A percentile compares a stretch with the other conserved stretches of the same genome.
Evolutionary conservation across 2,888 invertebrate genomes (phyloP).

Genomic region (Lathronympha strigana): DNA sequence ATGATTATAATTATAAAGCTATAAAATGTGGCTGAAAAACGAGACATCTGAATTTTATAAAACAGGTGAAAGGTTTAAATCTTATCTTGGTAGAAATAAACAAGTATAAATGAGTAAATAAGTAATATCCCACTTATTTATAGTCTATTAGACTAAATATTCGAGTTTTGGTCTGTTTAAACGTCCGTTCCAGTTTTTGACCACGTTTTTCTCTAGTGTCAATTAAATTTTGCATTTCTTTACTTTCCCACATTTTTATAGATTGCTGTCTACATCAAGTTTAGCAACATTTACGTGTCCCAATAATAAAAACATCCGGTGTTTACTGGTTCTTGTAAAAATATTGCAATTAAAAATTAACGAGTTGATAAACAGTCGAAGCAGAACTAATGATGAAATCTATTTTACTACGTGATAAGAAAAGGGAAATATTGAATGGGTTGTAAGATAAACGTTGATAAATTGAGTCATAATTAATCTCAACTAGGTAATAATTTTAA

Average conservation of each 20-base stretch:
- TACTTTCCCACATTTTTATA: constrained; percentile 47
- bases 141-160: not conserved
- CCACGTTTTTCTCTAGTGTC: constrained; percentile 20
- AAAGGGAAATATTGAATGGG: constrained; percentile 19
- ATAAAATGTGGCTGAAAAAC: too few species aligned
- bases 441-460: constrained; percentile 29
- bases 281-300: constrained; percentile 43
- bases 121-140: not conserved
- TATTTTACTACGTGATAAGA: constrained; percentile 36
- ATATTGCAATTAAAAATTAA: constrained; percentile 26
- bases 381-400: constrained; percentile 24
- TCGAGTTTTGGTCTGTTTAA: not conserved
- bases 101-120: not conserved
- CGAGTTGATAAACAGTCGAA: constrained; percentile 18
- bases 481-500: not conserved
- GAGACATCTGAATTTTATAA: too few species aligned
- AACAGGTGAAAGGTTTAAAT: too few species aligned
- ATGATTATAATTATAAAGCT: too few species aligned
- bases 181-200: constrained; percentile 20
- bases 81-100: too few species aligned
- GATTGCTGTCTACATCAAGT: constrained; percentile 43
- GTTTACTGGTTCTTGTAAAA: constrained; percentile 43
- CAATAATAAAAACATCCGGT: constrained; percentile 45
- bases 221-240: constrained; percentile 39
- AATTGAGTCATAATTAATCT: constrained; percentile 30